These are phyloP conservation scores for Drosophila birchii DNA, from an alignment of 2,888 invertebrate species.

Conservation along the genomic window DNA sequence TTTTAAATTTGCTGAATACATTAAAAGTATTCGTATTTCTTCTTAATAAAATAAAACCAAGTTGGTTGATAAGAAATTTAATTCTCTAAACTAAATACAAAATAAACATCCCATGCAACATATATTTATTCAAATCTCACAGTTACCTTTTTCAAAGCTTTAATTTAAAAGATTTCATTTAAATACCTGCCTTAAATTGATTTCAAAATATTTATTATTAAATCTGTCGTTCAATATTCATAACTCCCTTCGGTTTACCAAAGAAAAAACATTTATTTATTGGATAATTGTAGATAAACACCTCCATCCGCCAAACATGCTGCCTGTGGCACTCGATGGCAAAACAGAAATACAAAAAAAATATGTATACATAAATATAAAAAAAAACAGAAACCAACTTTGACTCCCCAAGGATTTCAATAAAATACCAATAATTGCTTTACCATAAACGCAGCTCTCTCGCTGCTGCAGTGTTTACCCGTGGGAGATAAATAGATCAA, in stretches of 20 bases:
- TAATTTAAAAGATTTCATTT: no score
- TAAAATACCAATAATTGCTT: slow-evolving; percentile 36
- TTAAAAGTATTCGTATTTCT: no score
- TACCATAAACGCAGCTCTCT: slow-evolving; percentile 24
- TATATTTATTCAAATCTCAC: no score
- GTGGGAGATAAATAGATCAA: slow-evolving; percentile 36
- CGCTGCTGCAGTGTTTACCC: slow-evolving; percentile 16
- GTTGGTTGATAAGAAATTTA: no score
- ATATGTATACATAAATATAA: neutral
- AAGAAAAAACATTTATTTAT: slow-evolving; percentile 16
- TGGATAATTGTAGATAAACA: slow-evolving; percentile 34
- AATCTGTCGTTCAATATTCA: neutral
- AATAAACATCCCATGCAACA: no score
- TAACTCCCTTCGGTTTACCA: neutral
- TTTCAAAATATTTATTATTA: slow-evolving; percentile 3
- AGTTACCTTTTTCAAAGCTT: no score
- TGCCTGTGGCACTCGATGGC: slow-evolving; percentile 4
- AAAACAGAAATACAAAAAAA: neutral
- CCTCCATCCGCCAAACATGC: slow-evolving; percentile 3
- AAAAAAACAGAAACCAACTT: neutral
- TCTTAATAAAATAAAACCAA: no score
- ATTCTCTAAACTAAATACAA: no score
- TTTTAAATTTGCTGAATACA: no score
- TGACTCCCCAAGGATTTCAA: slow-evolving; percentile 28
- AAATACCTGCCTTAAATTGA: no score